Base-by-base conservation (phyloP, 2,113 vertebrate genomes). In the Mormyrus lacerda region DNA sequence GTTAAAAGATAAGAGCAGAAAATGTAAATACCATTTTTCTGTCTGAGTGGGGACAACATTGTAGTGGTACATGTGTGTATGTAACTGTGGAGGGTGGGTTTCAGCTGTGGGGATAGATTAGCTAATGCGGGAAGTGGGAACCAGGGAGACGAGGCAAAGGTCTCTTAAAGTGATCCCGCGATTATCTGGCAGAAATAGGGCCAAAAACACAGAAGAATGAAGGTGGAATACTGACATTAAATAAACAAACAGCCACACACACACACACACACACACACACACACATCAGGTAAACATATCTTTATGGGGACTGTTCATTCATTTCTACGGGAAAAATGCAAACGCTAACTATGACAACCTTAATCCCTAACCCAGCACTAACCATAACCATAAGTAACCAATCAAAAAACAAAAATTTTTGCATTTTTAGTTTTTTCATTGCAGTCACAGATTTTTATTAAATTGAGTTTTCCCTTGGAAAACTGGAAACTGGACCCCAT, bases 71-170 rank as follows among this genome's bases (percentile, higher is more conserved):
- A 19, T 45, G 87, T 6, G 15, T 50, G 65, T 8, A 4, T 42
- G 19, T 76, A 47, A 21, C 27, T 58, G 88, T 27, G 83, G 17
- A 8, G 31, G 17, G 10, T 24, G n/a, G 2, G 86, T 69, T 42
- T 21, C 35, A 31, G 51, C 88, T 89, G 90, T 91, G 76, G 69
- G 42, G 51, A 45, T 39, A 15, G 21, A 89, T 89, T 89, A 89
- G 44, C 73, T 48, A 58, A 84, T 45, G 50, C 5, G 31, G 82
- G 83, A 35, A 48, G 27, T 42, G 17, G 6, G 31, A 44, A 51
- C 50, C 44, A 7, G 7, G 42, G 19, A 48, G 83, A 17, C 55
- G 10, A 45, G 13, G 10, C 1, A 85, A 55, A 9, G 47, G 90
- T 65, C 85, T 45, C 88, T 87, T 69, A 27, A 73, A 85, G 84